Base-by-base conservation (phyloP, 2,113 vertebrate genomes). In the Dascyllus trimaculatus region DNA sequence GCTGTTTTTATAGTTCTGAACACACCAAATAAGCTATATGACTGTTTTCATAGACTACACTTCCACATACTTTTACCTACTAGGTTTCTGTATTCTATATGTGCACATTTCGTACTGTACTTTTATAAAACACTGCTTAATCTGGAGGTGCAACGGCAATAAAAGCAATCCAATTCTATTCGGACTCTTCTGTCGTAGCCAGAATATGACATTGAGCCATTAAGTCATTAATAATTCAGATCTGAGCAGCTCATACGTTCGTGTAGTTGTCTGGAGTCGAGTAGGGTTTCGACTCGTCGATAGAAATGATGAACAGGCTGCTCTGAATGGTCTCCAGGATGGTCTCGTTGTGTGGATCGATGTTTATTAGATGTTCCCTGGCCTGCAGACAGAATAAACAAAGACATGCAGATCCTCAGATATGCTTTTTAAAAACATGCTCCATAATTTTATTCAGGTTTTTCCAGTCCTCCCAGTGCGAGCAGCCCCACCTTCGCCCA, bases 301-400 rank as follows among this genome's bases (percentile, higher is more conserved):
- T 85, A 24, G 90, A 93, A n/a, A 96, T 24, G 10, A 95, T 82
- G 53, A 99, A 95, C 86, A 99, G 75, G 78, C 96, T 96, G 88
- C 91, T 96, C 89, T 99, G 96, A 88, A 99, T 96, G 84, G 93
- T 96, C 90, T 99, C 97, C 90, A 99, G 93, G 24, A 92, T 86
- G 71, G 78, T 89, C 81, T 96, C 88, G 77, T 99, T 99, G 82
- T 94, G 94, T 76, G 96, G 95, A 91, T 97, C 95, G 57, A 99
- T 95, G 79, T 74, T 80, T 78, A 97, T 96, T 60, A 99, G 95
- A 93, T 99, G 92, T 32, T 98, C 95, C 63, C 97, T 94, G 71
- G 95, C 90, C 98, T 99, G 84, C 18, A 88, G 72, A 67, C 40
- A 73, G 8, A 68, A 58, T 13, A 59, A 60, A 82, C 56, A 49